These are phyloP conservation scores for Dione juno DNA, from an alignment of 2,888 invertebrate species.

Conservation along the genomic window DNA sequence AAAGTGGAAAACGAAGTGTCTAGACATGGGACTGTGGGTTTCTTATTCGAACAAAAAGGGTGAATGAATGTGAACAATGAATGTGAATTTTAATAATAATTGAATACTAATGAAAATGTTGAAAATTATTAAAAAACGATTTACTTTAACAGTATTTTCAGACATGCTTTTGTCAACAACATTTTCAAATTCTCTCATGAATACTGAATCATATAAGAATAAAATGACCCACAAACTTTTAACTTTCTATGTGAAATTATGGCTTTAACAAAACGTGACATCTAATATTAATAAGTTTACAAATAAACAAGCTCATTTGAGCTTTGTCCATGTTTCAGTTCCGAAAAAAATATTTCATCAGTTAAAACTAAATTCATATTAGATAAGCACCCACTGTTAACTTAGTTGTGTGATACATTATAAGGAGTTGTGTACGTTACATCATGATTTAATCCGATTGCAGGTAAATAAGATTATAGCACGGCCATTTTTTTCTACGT, in stretches of 20 bases:
- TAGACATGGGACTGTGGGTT: too few relatives aligned
- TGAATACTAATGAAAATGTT: neutral
- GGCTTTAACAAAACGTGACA: conserved; percentile 5
- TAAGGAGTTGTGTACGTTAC: conserved; percentile 29
- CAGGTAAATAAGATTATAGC: conserved; percentile 35
- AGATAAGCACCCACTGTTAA: conserved; percentile 6
- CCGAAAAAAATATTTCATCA: neutral
- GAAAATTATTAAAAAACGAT: neutral
- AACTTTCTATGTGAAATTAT: conserved; percentile 18
- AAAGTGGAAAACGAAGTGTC: too few relatives aligned
- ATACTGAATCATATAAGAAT: conserved; percentile 8
- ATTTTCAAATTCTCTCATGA: conserved; percentile 8
- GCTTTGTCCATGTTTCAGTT: neutral
- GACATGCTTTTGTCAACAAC: neutral
- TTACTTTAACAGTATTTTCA: neutral
- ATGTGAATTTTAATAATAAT: too few relatives aligned
- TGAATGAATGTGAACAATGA: too few relatives aligned
- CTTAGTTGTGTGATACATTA: conserved; percentile 13
- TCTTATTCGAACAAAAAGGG: too few relatives aligned
- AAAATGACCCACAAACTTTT: conserved; percentile 11
- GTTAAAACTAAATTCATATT: conserved; percentile 3
- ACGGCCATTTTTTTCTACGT: conserved; percentile 30
- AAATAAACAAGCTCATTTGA: conserved; percentile 10
- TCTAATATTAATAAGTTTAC: conserved; percentile 8
- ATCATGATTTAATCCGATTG: conserved; percentile 38